A percentile compares a stretch with the other conserved stretches of the same genome.
Evolutionary conservation across 2,888 invertebrate species (phyloP).

Genomic region (Drosophila yooni): DNA sequence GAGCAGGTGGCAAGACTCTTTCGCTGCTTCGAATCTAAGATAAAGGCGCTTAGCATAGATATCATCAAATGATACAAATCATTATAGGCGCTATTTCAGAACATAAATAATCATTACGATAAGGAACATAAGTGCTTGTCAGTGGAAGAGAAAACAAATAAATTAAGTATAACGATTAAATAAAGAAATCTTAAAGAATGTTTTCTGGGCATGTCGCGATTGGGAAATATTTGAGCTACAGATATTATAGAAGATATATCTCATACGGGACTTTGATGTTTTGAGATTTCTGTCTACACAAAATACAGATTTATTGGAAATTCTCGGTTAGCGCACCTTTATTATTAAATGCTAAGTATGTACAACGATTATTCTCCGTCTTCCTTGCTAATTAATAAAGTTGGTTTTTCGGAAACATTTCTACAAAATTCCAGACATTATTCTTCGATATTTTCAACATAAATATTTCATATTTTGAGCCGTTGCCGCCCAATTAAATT

Average conservation of each 20-base stretch:
- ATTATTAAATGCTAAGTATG: background rate
- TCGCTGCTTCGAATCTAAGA: background rate
- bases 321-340: background rate
- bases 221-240: background rate
- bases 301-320: background rate
- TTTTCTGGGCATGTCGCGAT: background rate
- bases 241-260: background rate
- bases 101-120: background rate
- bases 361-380: background rate
- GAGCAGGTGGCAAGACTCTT: conserved; percentile 24
- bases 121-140: background rate
- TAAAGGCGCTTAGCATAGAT: conserved; percentile 1
- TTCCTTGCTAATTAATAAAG: background rate
- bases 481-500: conserved; percentile 67
- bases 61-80: background rate
- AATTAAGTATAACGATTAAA: background rate
- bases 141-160: no score
- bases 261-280: background rate
- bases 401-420: background rate
- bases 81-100: background rate
- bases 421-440: background rate
- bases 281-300: background rate
- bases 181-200: background rate
- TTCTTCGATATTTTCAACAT: conserved; percentile 28
- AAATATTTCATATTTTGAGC: conserved; percentile 67